Percentiles rank a stretch among this genome's conserved stretches.
Evolutionary conservation across 1,140 invertebrate species (phyloP).

Genomic region (Diorhabda carinulata): DNA sequence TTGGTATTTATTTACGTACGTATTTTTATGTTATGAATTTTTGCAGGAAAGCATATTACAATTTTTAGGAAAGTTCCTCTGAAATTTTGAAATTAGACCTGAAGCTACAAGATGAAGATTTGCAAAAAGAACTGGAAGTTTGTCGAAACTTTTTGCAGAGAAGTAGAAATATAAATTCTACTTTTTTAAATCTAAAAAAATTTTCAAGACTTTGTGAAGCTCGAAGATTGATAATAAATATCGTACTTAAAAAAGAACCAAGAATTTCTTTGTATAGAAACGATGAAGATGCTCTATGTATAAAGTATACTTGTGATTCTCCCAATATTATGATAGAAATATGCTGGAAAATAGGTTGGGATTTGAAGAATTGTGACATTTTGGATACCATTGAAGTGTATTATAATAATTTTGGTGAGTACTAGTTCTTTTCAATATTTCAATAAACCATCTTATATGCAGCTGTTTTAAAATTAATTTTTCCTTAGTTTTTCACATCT

Average conservation of each 20-base stretch:
- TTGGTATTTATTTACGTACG: slow-evolving; percentile 21
- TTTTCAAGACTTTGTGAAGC: slow-evolving; percentile 16
- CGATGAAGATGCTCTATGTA: slow-evolving; percentile 1
- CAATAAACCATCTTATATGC: too few relatives aligned
- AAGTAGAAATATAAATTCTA: slow-evolving; percentile 18
- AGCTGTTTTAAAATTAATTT: too few relatives aligned
- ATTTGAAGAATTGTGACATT: slow-evolving; percentile 15
- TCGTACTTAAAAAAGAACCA: slow-evolving; percentile 13
- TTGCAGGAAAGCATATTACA: too few relatives aligned
- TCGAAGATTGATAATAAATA: slow-evolving; percentile 18
- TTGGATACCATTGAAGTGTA: slow-evolving; percentile 20
- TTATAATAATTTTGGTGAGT: slow-evolving; percentile 20
- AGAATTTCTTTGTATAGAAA: not conserved
- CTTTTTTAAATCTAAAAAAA: slow-evolving; percentile 15
- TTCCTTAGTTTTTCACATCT: too few relatives aligned
- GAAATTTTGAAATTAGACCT: slow-evolving; percentile 25
- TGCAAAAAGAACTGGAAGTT: slow-evolving; percentile 6
- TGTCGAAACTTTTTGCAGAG: slow-evolving; percentile 23
- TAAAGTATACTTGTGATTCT: slow-evolving; percentile 12
- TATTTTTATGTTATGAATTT: not conserved
- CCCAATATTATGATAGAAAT: slow-evolving; percentile 11
- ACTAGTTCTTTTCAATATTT: not conserved
- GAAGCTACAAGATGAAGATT: not conserved
- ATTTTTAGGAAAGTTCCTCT: slow-evolving; percentile 14
- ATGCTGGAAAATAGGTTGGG: slow-evolving; percentile 17